A percentile compares a stretch with the other conserved stretches of the same genome.
phyloP scores from a whole-genome alignment of 1,140 invertebrate species.

The Drosophila oshimai region DNA sequence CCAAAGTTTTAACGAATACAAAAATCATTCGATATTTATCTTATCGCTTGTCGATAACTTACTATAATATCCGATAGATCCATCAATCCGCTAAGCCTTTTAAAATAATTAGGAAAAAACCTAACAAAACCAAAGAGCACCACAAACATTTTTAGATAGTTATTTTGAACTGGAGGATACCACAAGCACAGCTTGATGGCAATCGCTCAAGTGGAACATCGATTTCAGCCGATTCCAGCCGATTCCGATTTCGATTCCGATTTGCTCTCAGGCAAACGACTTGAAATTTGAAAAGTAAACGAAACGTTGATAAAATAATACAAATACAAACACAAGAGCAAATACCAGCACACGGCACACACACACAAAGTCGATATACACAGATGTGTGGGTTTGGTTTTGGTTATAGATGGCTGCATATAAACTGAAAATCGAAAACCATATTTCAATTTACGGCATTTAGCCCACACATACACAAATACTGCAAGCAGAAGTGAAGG shows the following conservation, averaged over 20 bases:
- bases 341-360: conserved; percentile 1
- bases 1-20: too few relatives aligned
- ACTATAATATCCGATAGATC: too few relatives aligned
- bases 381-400: conserved; percentile 39
- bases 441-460: conserved; percentile 80
- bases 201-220: conserved; percentile 39
- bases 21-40: too few relatives aligned
- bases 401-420: conserved; percentile 79
- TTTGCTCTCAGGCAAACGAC: conserved; percentile 44
- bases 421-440: conserved; percentile 80
- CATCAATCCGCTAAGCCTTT: too few relatives aligned
- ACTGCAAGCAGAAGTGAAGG: background rate
- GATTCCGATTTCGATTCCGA: background rate
- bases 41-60: too few relatives aligned
- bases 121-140: background rate
- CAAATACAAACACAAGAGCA: conserved; percentile 26
- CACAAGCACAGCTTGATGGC: conserved; percentile 22
- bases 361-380: background rate
- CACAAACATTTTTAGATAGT: background rate
- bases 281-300: conserved; percentile 79
- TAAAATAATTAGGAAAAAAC: background rate
- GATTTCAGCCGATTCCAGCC: conserved; percentile 16
- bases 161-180: conserved; percentile 10
- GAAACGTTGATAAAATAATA: conserved; percentile 71
- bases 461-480: conserved; percentile 56